Conservation (phyloP, 2,888 invertebrate genomes). For the Monochamus alternatus region DNA sequence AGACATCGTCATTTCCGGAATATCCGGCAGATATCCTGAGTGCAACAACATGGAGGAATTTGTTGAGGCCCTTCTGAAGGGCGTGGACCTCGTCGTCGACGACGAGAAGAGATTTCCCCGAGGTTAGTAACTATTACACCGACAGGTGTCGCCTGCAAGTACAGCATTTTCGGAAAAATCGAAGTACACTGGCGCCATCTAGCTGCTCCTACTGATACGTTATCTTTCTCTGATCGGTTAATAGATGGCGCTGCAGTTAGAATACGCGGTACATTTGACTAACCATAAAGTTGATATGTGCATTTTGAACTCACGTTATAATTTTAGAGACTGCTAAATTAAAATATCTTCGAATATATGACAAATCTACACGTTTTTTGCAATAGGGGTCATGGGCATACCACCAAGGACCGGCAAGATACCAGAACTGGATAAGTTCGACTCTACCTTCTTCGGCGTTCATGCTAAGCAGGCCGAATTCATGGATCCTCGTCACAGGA, state of each 20-base stretch:
- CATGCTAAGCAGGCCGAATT: conserved; percentile 55
- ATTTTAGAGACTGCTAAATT: no score
- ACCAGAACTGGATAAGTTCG: conserved; percentile 57
- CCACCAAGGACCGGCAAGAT: conserved; percentile 51
- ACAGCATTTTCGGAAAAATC: no score
- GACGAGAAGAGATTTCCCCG: conserved; percentile 84
- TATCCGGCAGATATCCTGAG: conserved; percentile 77
- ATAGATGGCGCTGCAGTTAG: no score
- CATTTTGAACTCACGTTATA: no score
- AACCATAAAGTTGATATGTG: no score
- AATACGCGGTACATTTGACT: no score
- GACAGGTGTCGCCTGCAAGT: no score
- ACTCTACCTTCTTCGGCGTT: conserved; percentile 57
- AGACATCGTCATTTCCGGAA: conserved; percentile 71
- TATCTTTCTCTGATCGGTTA: neutral
- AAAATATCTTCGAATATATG: no score
- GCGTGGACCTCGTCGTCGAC: conserved; percentile 81
- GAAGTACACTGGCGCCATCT: neutral
- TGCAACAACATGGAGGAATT: conserved; percentile 76
- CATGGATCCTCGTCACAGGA: conserved; percentile 58
- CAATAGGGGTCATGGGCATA: conserved; percentile 28
- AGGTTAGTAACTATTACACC: conserved; percentile 31
- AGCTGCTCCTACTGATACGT: neutral
- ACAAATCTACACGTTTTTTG: no score
- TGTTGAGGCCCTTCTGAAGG: conserved; percentile 72